Evolutionary conservation across 1,140 invertebrate genomes (phyloP).

Genomic region (Eriocheir sinensis): DNA sequence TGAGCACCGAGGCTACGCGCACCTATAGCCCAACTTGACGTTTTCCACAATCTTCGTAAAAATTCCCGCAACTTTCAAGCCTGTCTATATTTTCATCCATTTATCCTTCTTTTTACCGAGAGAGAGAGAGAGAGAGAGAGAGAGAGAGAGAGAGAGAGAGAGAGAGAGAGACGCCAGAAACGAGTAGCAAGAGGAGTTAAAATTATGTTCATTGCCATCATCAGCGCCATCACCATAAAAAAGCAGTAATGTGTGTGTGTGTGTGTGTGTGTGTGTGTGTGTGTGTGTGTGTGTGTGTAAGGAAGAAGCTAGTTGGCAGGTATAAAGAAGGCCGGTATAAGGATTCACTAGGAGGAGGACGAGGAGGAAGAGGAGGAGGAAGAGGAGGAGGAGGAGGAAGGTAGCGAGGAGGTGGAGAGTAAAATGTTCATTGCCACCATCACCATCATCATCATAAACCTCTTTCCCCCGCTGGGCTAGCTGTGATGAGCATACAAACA

Average conservation of each 20-base stretch:
- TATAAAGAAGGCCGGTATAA: background rate
- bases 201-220: too few relatives aligned
- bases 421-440: constrained; percentile 23
- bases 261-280: too few relatives aligned
- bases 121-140: too few relatives aligned
- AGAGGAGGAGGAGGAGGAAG: background rate
- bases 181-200: background rate
- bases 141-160: too few relatives aligned
- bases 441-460: constrained; percentile 15
- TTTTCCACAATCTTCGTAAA: too few relatives aligned
- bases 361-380: background rate
- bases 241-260: too few relatives aligned
- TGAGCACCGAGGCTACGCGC: too few relatives aligned
- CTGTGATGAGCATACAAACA: background rate
- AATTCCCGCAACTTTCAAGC: too few relatives aligned
- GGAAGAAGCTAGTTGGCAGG: background rate
- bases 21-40: too few relatives aligned
- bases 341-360: background rate
- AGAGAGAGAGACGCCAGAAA: background rate
- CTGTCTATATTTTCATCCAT: too few relatives aligned
- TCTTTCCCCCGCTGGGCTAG: constrained; percentile 2
- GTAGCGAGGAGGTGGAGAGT: background rate
- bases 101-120: too few relatives aligned
- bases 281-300: background rate
- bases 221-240: too few relatives aligned